phyloP scores from a whole-genome alignment of 2,113 vertebrate species.

The Amphilophus citrinellus region DNA sequence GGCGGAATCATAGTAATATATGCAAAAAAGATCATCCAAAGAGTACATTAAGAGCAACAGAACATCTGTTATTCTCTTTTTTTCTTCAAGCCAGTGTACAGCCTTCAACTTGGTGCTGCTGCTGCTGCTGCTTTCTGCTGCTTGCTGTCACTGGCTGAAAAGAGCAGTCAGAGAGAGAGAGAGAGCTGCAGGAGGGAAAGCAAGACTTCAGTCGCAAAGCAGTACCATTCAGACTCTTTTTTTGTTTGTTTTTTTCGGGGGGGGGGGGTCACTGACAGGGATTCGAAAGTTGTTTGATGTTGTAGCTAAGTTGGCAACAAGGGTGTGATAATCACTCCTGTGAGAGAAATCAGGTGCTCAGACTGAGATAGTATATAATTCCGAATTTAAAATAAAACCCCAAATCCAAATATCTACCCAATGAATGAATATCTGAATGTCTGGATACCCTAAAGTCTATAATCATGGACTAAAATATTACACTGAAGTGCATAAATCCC shows the following conservation, averaged over 20 bases:
- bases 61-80: not conserved
- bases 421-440: not conserved
- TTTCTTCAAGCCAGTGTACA: not conserved
- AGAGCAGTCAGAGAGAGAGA: not conserved
- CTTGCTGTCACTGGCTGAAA: not conserved
- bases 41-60: not conserved
- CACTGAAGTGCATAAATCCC: too few species aligned
- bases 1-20: not conserved
- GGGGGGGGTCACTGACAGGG: too few species aligned
- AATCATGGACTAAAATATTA: not conserved
- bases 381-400: not conserved
- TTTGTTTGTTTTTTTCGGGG: too few species aligned
- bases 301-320: not conserved
- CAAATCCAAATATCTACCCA: too few species aligned
- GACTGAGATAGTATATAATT: not conserved
- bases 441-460: not conserved
- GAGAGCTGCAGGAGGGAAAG: not conserved
- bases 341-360: not conserved
- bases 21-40: not conserved
- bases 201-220: not conserved
- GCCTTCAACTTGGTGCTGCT: not conserved
- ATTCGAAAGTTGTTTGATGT: too few species aligned
- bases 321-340: not conserved
- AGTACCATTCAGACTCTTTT: not conserved
- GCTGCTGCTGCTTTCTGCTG: not conserved